These are phyloP conservation scores for Steromphala cineraria DNA, from an alignment of 2,888 invertebrate species.

Conservation along the genomic window DNA sequence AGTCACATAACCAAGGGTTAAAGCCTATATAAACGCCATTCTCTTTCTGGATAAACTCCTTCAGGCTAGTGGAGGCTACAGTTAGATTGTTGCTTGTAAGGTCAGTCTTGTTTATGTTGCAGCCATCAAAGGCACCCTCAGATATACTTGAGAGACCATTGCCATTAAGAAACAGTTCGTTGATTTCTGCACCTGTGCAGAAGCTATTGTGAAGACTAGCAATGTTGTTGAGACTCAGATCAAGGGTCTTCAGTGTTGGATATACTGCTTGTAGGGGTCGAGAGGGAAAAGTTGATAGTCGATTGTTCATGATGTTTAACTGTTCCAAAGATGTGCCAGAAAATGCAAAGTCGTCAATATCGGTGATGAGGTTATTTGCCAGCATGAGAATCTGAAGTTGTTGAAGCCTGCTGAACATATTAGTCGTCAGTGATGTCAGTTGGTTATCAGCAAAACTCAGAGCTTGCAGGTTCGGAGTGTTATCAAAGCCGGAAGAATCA, in stretches of 20 bases:
- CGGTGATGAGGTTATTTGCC: conserved; percentile 36
- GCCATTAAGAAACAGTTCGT: background rate
- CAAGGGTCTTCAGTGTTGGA: background rate
- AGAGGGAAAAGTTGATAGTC: background rate
- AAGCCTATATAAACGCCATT: background rate
- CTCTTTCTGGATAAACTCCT: background rate
- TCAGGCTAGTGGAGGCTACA: background rate
- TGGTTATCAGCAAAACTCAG: conserved; percentile 48
- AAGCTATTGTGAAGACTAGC: background rate
- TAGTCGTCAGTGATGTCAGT: conserved; percentile 26
- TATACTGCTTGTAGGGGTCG: background rate
- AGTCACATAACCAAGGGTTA: conserved; percentile 16
- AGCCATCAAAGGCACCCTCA: background rate
- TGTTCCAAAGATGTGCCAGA: background rate
- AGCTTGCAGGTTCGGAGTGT: conserved; percentile 40
- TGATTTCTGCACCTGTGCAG: background rate
- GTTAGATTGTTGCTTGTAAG: background rate
- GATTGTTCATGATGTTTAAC: background rate
- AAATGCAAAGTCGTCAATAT: background rate
- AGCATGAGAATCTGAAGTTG: conserved; percentile 46
- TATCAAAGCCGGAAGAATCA: conserved; percentile 40
- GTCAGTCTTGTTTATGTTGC: background rate
- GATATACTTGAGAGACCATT: background rate
- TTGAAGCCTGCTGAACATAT: conserved; percentile 31
- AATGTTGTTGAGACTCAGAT: background rate